Evolutionary conservation across 2,888 invertebrate species (phyloP).

Genomic region (Tipula vernalis): DNA sequence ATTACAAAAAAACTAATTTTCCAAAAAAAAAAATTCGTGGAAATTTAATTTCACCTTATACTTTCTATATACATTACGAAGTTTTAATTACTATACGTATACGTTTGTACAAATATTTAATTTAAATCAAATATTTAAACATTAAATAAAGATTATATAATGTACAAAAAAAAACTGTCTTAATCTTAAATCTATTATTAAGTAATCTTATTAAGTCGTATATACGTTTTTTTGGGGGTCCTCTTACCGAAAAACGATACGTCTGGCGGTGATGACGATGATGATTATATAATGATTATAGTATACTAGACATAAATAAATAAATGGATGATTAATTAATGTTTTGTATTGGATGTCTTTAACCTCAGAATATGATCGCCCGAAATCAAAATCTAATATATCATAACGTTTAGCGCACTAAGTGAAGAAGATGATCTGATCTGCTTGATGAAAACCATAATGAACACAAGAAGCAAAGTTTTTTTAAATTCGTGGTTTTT

Average conservation of each 20-base stretch:
- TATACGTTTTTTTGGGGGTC: background rate
- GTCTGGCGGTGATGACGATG: background rate
- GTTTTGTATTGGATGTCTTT: background rate
- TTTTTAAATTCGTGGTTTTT: background rate
- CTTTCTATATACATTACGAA: background rate
- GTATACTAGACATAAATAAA: background rate
- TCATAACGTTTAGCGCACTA: background rate
- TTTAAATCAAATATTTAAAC: slow-evolving; percentile 4
- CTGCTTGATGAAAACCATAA: background rate
- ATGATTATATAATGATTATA: background rate
- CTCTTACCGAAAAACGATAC: background rate
- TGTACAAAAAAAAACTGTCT: background rate
- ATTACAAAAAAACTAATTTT: background rate
- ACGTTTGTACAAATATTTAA: background rate
- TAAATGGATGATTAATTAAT: background rate
- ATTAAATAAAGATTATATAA: background rate
- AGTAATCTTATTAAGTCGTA: background rate
- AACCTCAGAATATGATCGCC: background rate
- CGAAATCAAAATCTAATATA: background rate
- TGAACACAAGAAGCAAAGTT: background rate
- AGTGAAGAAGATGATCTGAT: background rate
- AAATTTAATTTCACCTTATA: background rate
- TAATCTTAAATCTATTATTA: background rate
- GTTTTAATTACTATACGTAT: background rate
- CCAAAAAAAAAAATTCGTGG: background rate